A percentile compares a stretch with the other conserved stretches of the same genome.
Conservation (phyloP, 2,888 invertebrate genomes). For the Morpho deidamia region DNA sequence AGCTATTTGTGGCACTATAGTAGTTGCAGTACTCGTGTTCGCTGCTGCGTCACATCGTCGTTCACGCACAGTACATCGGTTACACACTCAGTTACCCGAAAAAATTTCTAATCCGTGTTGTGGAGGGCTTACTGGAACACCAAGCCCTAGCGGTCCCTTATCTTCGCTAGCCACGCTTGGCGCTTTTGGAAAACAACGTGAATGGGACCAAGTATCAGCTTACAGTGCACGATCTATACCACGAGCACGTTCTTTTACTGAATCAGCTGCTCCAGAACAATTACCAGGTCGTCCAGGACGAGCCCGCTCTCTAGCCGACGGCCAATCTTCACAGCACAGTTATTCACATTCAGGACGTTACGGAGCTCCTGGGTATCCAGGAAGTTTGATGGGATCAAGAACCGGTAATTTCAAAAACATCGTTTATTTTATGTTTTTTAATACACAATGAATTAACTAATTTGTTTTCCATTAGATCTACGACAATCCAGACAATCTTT, state of each 20-base stretch:
- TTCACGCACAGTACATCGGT: constrained; percentile 86
- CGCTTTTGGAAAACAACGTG: constrained; percentile 91
- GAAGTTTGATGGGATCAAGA: constrained; percentile 78
- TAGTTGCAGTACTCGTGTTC: constrained; percentile 93
- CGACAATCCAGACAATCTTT: constrained; percentile 92
- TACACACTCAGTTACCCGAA: constrained; percentile 82
- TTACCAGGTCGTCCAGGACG: constrained; percentile 87
- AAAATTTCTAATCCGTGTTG: constrained; percentile 90
- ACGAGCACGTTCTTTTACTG: constrained; percentile 89
- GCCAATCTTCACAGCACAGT: constrained; percentile 90
- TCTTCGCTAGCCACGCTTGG: constrained; percentile 90
- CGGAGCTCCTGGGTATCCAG: constrained; percentile 85
- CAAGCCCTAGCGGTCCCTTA: constrained; percentile 88
- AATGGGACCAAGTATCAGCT: constrained; percentile 86
- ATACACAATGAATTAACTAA: background rate
- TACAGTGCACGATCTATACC: constrained; percentile 95
- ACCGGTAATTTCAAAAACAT: constrained; percentile 42
- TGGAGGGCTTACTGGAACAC: constrained; percentile 83
- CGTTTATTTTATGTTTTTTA: no score
- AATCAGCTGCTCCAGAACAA: constrained; percentile 82
- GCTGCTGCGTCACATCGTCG: constrained; percentile 90
- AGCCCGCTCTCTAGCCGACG: constrained; percentile 90
- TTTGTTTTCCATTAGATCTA: constrained; percentile 77
- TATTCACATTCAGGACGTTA: constrained; percentile 91
- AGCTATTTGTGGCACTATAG: constrained; percentile 94